phyloP scores from a whole-genome alignment of 2,113 vertebrate genomes.

The Onychostruthus taczanowskii region DNA sequence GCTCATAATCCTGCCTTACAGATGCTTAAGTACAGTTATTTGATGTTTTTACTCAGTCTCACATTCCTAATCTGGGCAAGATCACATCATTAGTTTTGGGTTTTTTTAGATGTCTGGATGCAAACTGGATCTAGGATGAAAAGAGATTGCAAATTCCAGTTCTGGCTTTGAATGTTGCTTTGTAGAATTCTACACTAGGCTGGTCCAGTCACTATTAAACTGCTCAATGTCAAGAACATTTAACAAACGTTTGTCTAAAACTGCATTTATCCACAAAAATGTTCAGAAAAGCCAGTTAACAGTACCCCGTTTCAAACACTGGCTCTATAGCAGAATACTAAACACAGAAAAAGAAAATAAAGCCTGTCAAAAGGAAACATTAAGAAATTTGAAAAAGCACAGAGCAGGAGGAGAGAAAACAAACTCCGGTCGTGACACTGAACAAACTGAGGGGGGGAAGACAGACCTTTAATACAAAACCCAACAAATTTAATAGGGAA shows the following conservation, averaged over 20 bases:
- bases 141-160: background rate
- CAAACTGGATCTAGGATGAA: background rate
- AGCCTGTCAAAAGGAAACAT: background rate
- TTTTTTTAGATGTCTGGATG: background rate
- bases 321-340: background rate
- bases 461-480: background rate
- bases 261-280: background rate
- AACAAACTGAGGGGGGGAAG: background rate
- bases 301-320: background rate
- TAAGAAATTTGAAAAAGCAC: background rate
- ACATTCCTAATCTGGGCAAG: background rate
- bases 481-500: background rate
- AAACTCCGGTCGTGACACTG: background rate
- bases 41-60: background rate
- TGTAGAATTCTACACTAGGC: background rate
- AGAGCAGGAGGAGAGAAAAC: background rate
- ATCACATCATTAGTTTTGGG: fast-evolving
- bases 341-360: background rate
- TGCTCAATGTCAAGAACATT: background rate
- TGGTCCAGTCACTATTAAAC: background rate
- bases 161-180: background rate
- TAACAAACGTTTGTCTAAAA: background rate
- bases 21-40: background rate
- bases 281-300: background rate
- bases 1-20: background rate